A percentile compares a stretch with the other conserved stretches of the same genome.
phyloP scores from a whole-genome alignment of 2,888 invertebrate species.

The Sphaerophoria rueppellii region DNA sequence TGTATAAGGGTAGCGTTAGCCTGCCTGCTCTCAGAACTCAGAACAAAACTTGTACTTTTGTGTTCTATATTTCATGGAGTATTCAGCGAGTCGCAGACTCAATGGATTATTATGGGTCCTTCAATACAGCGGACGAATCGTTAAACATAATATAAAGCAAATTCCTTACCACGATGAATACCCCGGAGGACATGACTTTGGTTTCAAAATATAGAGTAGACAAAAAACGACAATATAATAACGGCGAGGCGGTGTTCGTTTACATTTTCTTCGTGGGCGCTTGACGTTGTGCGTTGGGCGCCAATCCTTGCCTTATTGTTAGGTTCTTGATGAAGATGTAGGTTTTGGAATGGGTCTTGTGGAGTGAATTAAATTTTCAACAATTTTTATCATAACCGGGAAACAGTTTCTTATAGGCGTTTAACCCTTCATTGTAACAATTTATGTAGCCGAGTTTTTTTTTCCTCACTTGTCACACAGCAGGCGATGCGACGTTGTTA shows the following conservation, averaged over 20 bases:
- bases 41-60: conserved; percentile 32
- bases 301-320: background rate
- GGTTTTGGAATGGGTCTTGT: background rate
- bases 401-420: conserved; percentile 6
- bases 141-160: conserved; percentile 58
- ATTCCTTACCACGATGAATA: conserved; percentile 49
- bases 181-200: conserved; percentile 63
- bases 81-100: conserved; percentile 28
- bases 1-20: conserved; percentile 64
- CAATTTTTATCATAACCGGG: conserved; percentile 46
- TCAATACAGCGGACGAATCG: conserved; percentile 29
- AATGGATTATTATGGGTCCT: conserved; percentile 66
- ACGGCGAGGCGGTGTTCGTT: conserved; percentile 25
- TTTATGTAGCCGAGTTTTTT: background rate
- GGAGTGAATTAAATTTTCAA: conserved; percentile 71
- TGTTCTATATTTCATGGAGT: conserved; percentile 1
- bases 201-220: conserved; percentile 11
- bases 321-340: background rate
- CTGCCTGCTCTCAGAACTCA: conserved; percentile 4
- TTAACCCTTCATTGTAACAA: conserved; percentile 44
- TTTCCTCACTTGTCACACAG: conserved; percentile 13
- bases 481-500: conserved; percentile 13
- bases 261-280: conserved; percentile 29
- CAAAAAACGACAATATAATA: conserved; percentile 10
- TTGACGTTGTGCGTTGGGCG: too few relatives aligned